Evolutionary conservation across 2,797 vertebrate species (phyloP).

Genomic region (Gadopsis marmoratus): DNA sequence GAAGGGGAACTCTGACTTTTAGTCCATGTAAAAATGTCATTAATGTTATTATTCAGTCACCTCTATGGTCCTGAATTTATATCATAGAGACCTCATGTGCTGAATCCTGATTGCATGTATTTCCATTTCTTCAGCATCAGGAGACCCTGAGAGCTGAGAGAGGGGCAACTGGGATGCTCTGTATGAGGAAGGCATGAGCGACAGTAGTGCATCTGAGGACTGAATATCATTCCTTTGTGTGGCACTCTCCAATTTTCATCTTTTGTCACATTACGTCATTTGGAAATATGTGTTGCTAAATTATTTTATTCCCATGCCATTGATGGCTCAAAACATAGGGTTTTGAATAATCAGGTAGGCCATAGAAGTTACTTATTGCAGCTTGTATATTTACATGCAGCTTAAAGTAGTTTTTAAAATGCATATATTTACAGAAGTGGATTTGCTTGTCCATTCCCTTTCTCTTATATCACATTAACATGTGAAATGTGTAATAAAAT

Average conservation of each 20-base stretch:
- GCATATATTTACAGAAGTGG: neutral
- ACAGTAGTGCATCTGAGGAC: conserved; percentile 42
- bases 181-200: conserved; percentile 48
- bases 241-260: neutral
- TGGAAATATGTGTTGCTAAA: neutral
- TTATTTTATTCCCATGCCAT: neutral
- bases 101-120: conserved; percentile 82
- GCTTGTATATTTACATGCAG: neutral
- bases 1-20: conserved; percentile 83
- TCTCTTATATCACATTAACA: neutral
- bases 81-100: conserved; percentile 73
- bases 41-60: conserved; percentile 86
- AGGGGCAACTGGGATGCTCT: conserved; percentile 46
- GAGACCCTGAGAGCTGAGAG: conserved; percentile 59
- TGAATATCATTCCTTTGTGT: conserved; percentile 35
- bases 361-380: neutral
- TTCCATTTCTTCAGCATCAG: conserved; percentile 79
- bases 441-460: neutral
- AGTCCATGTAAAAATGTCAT: conserved; percentile 85
- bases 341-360: neutral
- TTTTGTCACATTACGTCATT: neutral
- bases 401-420: neutral
- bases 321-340: neutral
- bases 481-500: neutral
- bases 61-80: conserved; percentile 83